Evolutionary conservation across 2,797 vertebrate species (phyloP).

Genomic region (Erethizon dorsatum): DNA sequence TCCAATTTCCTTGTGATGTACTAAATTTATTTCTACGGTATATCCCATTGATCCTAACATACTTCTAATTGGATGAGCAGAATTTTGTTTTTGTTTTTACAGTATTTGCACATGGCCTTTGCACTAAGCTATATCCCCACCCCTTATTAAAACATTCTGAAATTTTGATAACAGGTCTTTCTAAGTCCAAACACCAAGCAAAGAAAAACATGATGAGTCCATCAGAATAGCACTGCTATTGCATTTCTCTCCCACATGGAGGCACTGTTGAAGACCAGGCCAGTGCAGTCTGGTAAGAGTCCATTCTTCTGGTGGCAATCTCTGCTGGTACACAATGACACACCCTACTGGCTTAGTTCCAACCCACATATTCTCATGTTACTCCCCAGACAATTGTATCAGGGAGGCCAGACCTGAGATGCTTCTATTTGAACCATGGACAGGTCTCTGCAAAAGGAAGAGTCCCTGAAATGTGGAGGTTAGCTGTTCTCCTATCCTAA

Average conservation of each 20-base stretch:
- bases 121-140: background rate
- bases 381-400: background rate
- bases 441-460: background rate
- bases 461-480: background rate
- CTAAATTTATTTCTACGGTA: background rate
- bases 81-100: background rate
- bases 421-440: background rate
- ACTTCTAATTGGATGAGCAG: slow-evolving; percentile 7
- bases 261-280: background rate
- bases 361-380: background rate
- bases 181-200: background rate
- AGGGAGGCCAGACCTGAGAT: background rate
- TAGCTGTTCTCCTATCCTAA: background rate
- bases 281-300: background rate
- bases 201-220: background rate
- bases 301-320: background rate
- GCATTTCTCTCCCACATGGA: background rate
- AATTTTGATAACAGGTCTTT: background rate
- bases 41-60: background rate
- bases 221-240: background rate
- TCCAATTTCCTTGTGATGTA: background rate
- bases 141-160: background rate
- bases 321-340: background rate
- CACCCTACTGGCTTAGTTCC: background rate
- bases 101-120: background rate